Evolutionary conservation across 2,797 vertebrate species (phyloP).

Genomic region (Cossypha caffra): DNA sequence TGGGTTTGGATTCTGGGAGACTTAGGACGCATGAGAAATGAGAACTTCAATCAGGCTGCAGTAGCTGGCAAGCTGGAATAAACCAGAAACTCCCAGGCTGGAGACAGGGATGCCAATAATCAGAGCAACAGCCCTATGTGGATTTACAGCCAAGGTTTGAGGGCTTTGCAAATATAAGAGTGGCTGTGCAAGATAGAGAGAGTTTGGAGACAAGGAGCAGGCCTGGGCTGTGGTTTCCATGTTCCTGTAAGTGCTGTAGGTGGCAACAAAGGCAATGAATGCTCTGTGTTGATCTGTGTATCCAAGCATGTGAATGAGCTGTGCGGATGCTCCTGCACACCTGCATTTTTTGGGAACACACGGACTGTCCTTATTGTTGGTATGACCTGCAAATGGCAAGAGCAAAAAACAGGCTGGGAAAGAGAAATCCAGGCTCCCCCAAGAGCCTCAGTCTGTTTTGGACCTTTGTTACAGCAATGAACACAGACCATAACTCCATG

Average conservation of each 20-base stretch:
- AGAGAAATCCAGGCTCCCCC: neutral
- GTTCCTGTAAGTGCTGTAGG: neutral
- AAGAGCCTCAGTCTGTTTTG: neutral
- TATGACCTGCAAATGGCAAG: neutral
- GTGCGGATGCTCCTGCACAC: fast-evolving
- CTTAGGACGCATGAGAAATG: neutral
- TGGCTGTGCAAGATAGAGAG: neutral
- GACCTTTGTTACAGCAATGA: neutral
- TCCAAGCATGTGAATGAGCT: fast-evolving
- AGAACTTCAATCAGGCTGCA: neutral
- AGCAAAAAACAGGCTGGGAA: neutral
- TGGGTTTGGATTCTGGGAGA: neutral
- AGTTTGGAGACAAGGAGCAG: neutral
- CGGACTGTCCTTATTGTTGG: fast-evolving
- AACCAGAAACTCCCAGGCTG: neutral
- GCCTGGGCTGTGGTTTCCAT: neutral
- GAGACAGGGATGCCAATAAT: neutral
- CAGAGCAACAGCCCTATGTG: neutral
- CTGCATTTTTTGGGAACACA: neutral
- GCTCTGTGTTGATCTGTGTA: neutral
- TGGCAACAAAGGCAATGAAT: neutral
- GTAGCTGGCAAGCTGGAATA: neutral
- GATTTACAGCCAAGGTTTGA: neutral
- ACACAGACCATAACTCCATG: neutral
- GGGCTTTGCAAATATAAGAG: neutral